These are phyloP conservation scores for Prunella himalayana DNA, from an alignment of 2,113 vertebrate genomes.

Conservation along the genomic window DNA sequence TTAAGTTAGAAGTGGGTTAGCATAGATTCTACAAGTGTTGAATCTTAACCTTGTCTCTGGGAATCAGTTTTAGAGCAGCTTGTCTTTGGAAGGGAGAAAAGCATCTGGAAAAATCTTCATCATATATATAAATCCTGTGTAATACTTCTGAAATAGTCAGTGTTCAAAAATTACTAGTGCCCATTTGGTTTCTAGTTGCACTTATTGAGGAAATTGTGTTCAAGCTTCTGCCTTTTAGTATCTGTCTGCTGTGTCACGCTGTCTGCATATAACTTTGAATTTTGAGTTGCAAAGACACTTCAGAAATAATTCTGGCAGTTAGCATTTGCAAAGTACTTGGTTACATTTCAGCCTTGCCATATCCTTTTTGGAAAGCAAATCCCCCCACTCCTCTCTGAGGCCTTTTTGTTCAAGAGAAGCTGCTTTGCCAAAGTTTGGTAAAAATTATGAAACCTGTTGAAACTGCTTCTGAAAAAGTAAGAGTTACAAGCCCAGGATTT, in stretches of 20 bases:
- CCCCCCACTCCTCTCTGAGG: neutral
- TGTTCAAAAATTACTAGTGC: neutral
- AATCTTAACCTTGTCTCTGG: neutral
- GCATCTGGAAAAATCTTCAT: neutral
- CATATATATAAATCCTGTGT: neutral
- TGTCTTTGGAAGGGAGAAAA: neutral
- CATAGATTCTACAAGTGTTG: neutral
- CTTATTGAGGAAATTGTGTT: neutral
- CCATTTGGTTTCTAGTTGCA: neutral
- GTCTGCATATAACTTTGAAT: neutral
- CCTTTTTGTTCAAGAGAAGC: neutral
- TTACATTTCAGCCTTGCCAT: slow-evolving; percentile 11
- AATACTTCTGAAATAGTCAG: neutral
- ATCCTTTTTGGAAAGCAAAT: neutral
- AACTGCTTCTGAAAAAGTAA: neutral
- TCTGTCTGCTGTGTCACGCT: neutral
- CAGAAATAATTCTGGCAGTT: neutral
- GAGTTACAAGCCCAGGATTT: neutral
- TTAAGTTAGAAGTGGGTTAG: neutral
- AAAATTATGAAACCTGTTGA: neutral
- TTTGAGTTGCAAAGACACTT: slow-evolving; percentile 8
- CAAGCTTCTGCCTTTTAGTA: neutral
- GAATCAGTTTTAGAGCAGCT: neutral
- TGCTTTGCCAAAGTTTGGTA: neutral
- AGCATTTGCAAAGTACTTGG: neutral